phyloP scores from a whole-genome alignment of 2,113 vertebrate species.

The Miniopterus natalensis region DNA sequence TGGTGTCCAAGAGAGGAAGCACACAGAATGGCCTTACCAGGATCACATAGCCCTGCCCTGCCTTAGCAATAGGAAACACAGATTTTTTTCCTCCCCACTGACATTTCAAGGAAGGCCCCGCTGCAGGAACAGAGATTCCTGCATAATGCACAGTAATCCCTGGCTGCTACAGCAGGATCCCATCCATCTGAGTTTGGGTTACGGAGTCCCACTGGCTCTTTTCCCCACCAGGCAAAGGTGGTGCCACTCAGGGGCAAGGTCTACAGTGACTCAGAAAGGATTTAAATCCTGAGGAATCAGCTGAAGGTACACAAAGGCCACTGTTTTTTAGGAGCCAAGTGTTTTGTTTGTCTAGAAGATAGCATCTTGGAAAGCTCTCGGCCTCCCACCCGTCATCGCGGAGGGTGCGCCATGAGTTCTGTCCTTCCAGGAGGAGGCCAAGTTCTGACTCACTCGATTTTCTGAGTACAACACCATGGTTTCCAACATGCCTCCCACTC shows the following conservation, averaged over 20 bases:
- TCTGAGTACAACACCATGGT: not conserved
- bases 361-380: not conserved
- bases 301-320: not conserved
- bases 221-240: not conserved
- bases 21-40: not conserved
- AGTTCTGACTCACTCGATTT: not conserved
- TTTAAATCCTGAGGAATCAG: not conserved
- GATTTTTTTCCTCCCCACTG: not conserved
- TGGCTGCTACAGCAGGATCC: not conserved
- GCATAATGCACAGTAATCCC: not conserved
- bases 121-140: not conserved
- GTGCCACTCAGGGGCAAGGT: not conserved
- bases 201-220: not conserved
- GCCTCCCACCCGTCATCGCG: not conserved
- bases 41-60: accelerated
- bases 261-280: not conserved
- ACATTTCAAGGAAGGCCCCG: not conserved
- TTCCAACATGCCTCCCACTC: not conserved
- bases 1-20: not conserved
- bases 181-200: not conserved
- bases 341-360: slow-evolving; percentile 26
- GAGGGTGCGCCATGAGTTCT: not conserved
- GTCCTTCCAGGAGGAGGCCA: slow-evolving; percentile 12
- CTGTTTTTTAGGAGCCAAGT: slow-evolving; percentile 30
- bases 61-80: not conserved